These are phyloP conservation scores for Molothrus aeneus DNA, from an alignment of 2,797 vertebrate species.

Conservation along the genomic window DNA sequence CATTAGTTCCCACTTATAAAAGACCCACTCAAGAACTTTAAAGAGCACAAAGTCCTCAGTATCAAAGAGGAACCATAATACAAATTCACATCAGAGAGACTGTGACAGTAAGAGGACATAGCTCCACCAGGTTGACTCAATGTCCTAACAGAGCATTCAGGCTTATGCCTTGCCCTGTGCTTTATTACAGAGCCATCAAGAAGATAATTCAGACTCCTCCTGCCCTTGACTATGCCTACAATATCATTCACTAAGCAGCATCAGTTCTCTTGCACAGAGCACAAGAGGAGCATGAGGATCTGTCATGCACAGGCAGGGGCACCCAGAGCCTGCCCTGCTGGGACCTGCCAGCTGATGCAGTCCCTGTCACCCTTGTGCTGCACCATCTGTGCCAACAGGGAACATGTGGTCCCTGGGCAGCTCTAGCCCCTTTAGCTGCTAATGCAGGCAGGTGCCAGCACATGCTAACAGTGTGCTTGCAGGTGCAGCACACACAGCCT, in stretches of 20 bases:
- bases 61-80: neutral
- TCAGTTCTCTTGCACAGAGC: neutral
- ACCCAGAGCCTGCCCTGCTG: neutral
- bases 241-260: neutral
- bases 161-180: neutral
- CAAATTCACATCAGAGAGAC: neutral
- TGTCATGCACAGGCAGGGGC: accelerated
- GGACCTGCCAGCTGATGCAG: neutral
- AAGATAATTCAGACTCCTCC: neutral
- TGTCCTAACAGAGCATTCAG: neutral
- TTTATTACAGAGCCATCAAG: neutral
- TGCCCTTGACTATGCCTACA: neutral
- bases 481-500: neutral
- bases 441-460: accelerated
- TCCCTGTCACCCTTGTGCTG: neutral
- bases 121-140: neutral
- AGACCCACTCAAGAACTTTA: neutral
- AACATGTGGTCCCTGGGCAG: neutral
- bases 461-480: accelerated
- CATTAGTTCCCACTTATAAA: neutral
- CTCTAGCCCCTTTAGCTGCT: neutral
- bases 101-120: neutral
- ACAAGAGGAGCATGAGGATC: neutral
- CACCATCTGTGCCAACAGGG: accelerated
- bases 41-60: neutral